These are phyloP conservation scores for Pseudomyrmex gracilis DNA, from an alignment of 1,140 invertebrate genomes.

Conservation along the genomic window DNA sequence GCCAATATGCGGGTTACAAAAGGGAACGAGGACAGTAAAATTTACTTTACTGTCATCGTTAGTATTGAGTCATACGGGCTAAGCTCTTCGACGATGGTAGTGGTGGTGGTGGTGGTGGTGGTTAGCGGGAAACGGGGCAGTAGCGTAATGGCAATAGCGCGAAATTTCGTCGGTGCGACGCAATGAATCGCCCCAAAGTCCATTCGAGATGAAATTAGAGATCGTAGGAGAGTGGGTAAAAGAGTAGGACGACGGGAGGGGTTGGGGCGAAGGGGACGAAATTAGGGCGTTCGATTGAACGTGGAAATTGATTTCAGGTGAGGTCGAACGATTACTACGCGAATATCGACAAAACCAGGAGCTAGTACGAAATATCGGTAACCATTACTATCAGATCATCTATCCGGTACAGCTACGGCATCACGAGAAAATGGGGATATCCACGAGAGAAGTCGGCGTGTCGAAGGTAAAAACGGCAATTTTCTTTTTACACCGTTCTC, in stretches of 20 bases:
- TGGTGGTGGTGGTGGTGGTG: background rate
- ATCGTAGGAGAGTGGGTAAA: constrained; percentile 18
- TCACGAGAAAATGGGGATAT: constrained; percentile 98
- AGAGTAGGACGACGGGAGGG: background rate
- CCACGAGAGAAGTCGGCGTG: constrained; percentile 93
- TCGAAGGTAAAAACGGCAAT: constrained; percentile 89
- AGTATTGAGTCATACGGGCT: constrained; percentile 33
- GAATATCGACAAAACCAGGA: constrained; percentile 96
- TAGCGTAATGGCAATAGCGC: constrained; percentile 43
- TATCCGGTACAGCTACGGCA: constrained; percentile 97
- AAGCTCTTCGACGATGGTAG: constrained; percentile 24
- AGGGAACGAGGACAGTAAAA: constrained; percentile 23
- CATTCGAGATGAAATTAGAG: constrained; percentile 59
- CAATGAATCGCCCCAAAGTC: constrained; percentile 51
- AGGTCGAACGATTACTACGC: constrained; percentile 94
- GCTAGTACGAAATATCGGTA: constrained; percentile 94
- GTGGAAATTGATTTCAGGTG: constrained; percentile 87
- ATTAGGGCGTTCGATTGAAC: constrained; percentile 68
- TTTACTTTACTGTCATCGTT: constrained; percentile 34
- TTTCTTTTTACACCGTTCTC: background rate
- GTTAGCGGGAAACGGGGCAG: background rate
- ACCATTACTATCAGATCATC: constrained; percentile 96
- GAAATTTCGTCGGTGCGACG: constrained; percentile 36
- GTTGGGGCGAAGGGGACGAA: constrained; percentile 6
- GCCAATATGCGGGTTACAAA: constrained; percentile 14